Evolutionary conservation across 2,888 invertebrate genomes (phyloP).

Genomic region (Operophtera brumata): DNA sequence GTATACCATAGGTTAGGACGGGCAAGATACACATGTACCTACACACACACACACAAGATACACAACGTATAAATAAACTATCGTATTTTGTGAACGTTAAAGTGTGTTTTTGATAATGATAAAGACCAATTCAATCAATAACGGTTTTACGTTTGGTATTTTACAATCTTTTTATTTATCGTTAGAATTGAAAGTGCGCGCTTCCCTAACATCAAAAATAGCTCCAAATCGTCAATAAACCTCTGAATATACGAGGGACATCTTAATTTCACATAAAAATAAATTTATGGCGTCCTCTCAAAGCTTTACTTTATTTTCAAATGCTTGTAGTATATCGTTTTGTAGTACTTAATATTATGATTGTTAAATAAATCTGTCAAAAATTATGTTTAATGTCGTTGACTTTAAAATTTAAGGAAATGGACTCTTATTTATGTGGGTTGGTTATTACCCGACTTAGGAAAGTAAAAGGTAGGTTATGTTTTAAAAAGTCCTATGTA

Average conservation of each 20-base stretch:
- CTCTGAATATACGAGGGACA: conserved; percentile 62
- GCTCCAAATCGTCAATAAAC: conserved; percentile 56
- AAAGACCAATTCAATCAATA: no score
- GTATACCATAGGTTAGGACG: no score
- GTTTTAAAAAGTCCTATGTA: no score
- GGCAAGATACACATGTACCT: no score
- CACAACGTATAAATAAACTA: no score
- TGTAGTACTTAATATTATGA: conserved; percentile 72
- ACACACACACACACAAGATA: no score
- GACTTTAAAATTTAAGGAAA: conserved; percentile 29
- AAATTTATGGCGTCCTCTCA: conserved; percentile 59
- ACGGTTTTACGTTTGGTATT: no score
- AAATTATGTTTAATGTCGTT: conserved; percentile 35
- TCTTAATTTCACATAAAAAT: conserved; percentile 76
- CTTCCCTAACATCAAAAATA: conserved; percentile 37
- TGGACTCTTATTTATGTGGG: conserved; percentile 17
- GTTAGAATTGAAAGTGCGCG: conserved; percentile 2
- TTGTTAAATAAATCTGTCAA: conserved; percentile 67
- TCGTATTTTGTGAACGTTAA: no score
- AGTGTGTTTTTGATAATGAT: no score
- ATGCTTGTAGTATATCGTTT: conserved; percentile 50
- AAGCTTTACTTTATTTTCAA: conserved; percentile 61
- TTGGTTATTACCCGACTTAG: conserved; percentile 2
- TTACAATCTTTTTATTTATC: no score
- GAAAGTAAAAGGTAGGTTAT: no score